Conservation (phyloP, 2,888 invertebrate species). For the Tiphia femorata region DNA sequence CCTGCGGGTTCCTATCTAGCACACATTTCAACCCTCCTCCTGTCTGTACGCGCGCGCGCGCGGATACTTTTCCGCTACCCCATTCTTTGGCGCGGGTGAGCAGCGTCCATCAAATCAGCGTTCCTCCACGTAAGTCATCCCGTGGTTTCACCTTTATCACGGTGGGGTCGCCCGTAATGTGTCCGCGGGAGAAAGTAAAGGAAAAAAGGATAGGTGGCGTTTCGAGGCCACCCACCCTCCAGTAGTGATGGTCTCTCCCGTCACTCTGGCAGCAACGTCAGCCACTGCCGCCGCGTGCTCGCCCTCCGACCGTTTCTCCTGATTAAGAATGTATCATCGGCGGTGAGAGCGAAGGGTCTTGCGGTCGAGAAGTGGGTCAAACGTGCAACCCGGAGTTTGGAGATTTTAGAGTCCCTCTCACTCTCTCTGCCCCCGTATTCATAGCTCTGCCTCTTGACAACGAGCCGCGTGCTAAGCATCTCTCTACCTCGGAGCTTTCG, state of each 20-base stretch:
- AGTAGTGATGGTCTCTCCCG: no score
- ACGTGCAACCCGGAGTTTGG: not conserved
- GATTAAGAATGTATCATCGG: not conserved
- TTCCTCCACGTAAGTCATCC: not conserved
- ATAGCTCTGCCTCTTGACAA: not conserved
- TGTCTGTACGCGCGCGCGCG: not conserved
- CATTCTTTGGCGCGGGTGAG: no score
- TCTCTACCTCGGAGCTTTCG: not conserved
- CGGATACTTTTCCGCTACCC: not conserved
- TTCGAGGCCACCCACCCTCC: not conserved
- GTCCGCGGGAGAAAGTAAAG: not conserved
- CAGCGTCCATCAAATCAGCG: not conserved
- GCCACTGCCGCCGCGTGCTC: no score
- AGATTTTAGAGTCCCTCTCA: no score
- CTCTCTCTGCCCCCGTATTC: conserved; percentile 1
- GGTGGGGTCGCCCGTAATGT: not conserved
- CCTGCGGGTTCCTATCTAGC: not conserved
- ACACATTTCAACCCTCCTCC: not conserved
- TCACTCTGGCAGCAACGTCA: no score
- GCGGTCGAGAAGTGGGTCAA: not conserved
- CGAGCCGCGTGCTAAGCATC: no score
- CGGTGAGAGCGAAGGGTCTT: no score
- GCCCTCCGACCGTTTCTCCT: not conserved
- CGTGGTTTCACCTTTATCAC: no score
- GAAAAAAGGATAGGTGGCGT: not conserved